Evolutionary conservation across 2,113 vertebrate species (phyloP).

Genomic region (Pseudolaguvia tuberculata): DNA sequence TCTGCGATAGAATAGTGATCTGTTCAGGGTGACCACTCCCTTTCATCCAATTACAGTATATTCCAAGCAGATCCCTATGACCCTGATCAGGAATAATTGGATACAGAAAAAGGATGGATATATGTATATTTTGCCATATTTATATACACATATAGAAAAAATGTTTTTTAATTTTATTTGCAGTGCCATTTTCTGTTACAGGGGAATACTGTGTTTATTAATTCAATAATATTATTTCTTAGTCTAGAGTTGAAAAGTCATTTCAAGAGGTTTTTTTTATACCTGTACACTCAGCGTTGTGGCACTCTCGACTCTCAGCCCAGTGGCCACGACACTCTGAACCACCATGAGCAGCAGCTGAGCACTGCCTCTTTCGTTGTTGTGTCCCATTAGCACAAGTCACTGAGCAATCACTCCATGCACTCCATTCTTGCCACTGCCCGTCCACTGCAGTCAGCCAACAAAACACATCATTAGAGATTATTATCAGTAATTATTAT

Average conservation of each 20-base stretch:
- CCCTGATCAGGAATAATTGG: too few species aligned
- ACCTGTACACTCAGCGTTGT: slow-evolving; percentile 95
- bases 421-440: slow-evolving; percentile 98
- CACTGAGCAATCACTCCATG: slow-evolving; percentile 96
- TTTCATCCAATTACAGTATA: too few species aligned
- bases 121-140: too few species aligned
- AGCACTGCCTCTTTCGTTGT: slow-evolving; percentile 92
- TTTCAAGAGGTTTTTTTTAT: slow-evolving; percentile 46
- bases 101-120: too few species aligned
- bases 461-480: slow-evolving; percentile 42
- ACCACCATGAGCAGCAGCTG: slow-evolving; percentile 89
- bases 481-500: background rate
- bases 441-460: slow-evolving; percentile 82
- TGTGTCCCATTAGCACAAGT: slow-evolving; percentile 97
- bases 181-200: background rate
- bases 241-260: background rate
- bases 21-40: too few species aligned
- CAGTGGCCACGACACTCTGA: slow-evolving; percentile 95
- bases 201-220: background rate
- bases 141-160: too few species aligned
- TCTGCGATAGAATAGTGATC: too few species aligned
- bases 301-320: slow-evolving; percentile 95
- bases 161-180: background rate
- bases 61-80: too few species aligned
- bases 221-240: background rate